Base-by-base conservation (phyloP, 2,797 vertebrate species). In the Cephalopachus bancanus region DNA sequence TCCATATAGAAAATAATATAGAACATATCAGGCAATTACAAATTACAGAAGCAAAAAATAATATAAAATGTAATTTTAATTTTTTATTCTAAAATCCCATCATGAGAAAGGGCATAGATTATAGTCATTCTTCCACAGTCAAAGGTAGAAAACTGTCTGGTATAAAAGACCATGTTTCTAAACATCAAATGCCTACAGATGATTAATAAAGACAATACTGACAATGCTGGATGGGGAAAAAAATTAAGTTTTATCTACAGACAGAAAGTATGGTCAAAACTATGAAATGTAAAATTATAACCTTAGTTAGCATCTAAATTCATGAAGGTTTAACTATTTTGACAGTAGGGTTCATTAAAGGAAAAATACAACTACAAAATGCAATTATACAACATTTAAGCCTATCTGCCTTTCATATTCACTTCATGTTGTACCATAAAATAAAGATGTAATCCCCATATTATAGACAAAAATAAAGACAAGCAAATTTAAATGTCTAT, bases 31-130 rank as follows among this genome's bases (percentile, higher is more conserved):
- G 44, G 44, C 44, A 44, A 44, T 44, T 44, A 44, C 44, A 44
- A 44, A 5, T 44, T 44, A 44, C 44, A 44, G 44, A 44, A 44
- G 44, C 44, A 44, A 44, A 44, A 44, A 44, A 44, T 44, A 44
- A 44, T 44, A 44, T 6, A 3, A 10, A 51, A 80, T 30, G 85
- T 51, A 55, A 90, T 86, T 95, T 89, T 69, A 87, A 83, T 62
- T 72, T 93, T 79, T 93, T 83, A 92, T 33, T 96, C 55, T 93
- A 83, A 97, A 95, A 94, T 79, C 28, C 26, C 81, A 84, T 93
- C 5, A 93, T 16, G 15, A 81, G 51, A n/a, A 92, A 96, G 37
- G 67, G 24, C 19, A 19, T 28, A 83, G 30, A 44, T 71, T 83
- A 84, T 74, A 93, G 78, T 74, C 49, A 92, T 72, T 37, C 10